Conservation (phyloP, 2,113 vertebrate genomes). For the Leuciscus idus region DNA sequence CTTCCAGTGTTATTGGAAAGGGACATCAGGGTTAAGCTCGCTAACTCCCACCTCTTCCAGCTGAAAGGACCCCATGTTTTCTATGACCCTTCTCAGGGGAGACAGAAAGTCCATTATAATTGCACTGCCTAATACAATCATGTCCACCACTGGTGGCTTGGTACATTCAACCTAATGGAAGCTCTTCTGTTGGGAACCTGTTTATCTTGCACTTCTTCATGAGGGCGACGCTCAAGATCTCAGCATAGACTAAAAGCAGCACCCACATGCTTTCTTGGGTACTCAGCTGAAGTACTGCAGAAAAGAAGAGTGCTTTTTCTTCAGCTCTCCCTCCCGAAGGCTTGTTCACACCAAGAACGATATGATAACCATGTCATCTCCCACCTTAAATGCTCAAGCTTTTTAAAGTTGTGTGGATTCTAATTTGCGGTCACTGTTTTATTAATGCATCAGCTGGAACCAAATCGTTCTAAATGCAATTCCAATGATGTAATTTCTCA, state of each 20-base stretch:
- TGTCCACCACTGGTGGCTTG: constrained; percentile 27
- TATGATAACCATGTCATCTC: background rate
- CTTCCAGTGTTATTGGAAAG: constrained; percentile 44
- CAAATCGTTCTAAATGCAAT: no score
- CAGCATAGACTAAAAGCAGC: constrained; percentile 2
- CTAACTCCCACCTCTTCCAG: constrained; percentile 23
- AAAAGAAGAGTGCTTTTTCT: background rate
- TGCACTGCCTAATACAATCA: constrained; percentile 45
- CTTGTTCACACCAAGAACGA: background rate
- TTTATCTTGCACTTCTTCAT: constrained; percentile 21
- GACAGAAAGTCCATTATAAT: constrained; percentile 32
- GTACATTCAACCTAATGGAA: constrained; percentile 38
- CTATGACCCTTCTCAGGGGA: constrained; percentile 27
- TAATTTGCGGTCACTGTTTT: background rate
- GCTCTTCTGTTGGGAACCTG: constrained; percentile 14
- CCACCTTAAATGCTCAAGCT: background rate
- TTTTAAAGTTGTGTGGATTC: background rate
- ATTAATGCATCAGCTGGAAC: background rate
- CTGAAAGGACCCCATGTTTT: constrained; percentile 25
- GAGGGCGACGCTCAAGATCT: constrained; percentile 6
- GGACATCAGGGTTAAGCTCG: constrained; percentile 27
- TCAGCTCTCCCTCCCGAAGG: background rate
- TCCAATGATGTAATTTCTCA: no score
- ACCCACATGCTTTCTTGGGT: background rate
- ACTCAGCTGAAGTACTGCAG: constrained; percentile 10